These are phyloP conservation scores for Poecile montanus DNA, from an alignment of 2,797 vertebrate species.

Conservation along the genomic window DNA sequence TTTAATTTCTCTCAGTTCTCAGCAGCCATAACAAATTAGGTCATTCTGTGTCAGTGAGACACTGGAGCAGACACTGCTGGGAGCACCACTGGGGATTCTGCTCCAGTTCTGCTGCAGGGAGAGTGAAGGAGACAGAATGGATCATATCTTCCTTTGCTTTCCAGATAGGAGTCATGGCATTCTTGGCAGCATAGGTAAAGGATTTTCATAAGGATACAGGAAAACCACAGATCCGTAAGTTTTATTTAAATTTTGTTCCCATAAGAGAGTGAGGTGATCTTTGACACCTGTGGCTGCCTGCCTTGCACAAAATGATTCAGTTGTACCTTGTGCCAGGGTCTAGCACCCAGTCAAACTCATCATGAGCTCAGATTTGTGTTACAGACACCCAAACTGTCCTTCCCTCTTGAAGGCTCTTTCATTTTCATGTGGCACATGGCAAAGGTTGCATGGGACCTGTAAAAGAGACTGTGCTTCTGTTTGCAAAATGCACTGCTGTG, in stretches of 20 bases:
- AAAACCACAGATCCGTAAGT: background rate
- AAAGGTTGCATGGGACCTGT: background rate
- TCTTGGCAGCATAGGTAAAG: background rate
- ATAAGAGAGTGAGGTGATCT: background rate
- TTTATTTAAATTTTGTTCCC: background rate
- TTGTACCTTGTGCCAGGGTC: background rate
- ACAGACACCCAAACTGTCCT: background rate
- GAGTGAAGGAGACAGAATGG: background rate
- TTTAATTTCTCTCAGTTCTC: slow-evolving; percentile 49
- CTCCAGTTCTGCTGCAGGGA: background rate
- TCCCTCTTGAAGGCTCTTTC: background rate
- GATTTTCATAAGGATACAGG: background rate
- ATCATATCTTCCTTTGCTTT: background rate
- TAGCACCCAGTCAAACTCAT: background rate
- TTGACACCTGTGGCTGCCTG: background rate
- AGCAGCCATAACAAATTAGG: slow-evolving; percentile 78
- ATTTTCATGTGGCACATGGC: background rate
- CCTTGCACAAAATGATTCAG: background rate
- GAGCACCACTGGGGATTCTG: background rate
- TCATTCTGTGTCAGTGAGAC: slow-evolving; percentile 66
- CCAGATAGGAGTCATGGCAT: background rate
- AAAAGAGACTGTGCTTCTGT: background rate
- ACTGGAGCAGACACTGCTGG: slow-evolving; percentile 17
- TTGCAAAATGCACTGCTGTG: background rate
- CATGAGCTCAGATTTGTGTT: background rate